phyloP scores from a whole-genome alignment of 2,888 invertebrate species.

The Embidobia sp. region DNA sequence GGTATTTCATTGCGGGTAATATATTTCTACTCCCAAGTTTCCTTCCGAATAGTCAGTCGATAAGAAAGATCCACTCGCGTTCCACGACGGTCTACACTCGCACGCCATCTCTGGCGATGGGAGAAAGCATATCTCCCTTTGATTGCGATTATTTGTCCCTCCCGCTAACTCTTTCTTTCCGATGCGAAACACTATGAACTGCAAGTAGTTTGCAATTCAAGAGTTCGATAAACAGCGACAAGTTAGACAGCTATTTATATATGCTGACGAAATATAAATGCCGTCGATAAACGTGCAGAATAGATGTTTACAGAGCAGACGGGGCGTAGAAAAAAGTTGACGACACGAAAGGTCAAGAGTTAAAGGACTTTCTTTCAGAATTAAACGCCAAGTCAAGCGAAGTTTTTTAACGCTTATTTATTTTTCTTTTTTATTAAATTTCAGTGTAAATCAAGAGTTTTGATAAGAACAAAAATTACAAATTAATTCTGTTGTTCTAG shows the following conservation, averaged over 20 bases:
- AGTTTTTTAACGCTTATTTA: too few relatives aligned
- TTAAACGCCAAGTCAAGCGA: too few relatives aligned
- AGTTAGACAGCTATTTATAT: slow-evolving; percentile 27
- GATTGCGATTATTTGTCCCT: too few relatives aligned
- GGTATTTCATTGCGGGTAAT: slow-evolving; percentile 14
- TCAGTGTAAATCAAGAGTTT: too few relatives aligned
- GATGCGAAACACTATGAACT: slow-evolving; percentile 26
- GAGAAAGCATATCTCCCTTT: background rate
- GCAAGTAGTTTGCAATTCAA: slow-evolving; percentile 22
- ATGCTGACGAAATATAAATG: slow-evolving; percentile 3
- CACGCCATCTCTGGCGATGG: slow-evolving; percentile 46
- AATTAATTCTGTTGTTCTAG: too few relatives aligned
- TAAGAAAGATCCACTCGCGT: slow-evolving; percentile 23
- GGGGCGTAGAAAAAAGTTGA: too few relatives aligned
- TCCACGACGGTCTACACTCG: background rate
- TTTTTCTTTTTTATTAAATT: too few relatives aligned
- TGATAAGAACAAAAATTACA: too few relatives aligned
- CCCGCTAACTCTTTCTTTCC: too few relatives aligned
- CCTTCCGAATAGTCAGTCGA: slow-evolving; percentile 41
- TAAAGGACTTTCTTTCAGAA: too few relatives aligned
- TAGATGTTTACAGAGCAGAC: slow-evolving; percentile 21
- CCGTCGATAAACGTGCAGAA: slow-evolving; percentile 17
- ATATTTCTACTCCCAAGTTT: slow-evolving; percentile 12
- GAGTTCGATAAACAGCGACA: slow-evolving; percentile 24
- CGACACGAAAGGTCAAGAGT: too few relatives aligned